Conservation (phyloP, 2,113 vertebrate species). For the Sorex fumeus region DNA sequence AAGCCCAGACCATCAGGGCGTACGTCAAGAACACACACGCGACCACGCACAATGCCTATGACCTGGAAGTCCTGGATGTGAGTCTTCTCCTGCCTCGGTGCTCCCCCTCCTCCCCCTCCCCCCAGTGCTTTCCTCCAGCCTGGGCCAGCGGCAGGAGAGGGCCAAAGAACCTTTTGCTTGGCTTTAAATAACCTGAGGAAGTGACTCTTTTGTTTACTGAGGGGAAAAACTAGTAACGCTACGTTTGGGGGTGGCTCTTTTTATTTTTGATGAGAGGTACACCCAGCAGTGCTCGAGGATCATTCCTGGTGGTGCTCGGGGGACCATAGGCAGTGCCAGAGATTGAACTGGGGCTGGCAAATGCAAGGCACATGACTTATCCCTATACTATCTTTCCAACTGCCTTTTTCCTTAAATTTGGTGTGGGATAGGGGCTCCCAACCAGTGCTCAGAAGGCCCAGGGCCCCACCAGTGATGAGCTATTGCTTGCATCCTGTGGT, state of each 20-base stretch:
- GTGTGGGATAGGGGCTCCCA: no score
- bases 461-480: no score
- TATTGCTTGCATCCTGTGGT: no score
- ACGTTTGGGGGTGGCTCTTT: background rate
- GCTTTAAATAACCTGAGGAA: background rate
- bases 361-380: no score
- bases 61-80: constrained; percentile 96
- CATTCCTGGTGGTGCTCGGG: no score
- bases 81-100: constrained; percentile 64
- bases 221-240: background rate
- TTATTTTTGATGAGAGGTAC: background rate
- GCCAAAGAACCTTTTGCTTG: background rate
- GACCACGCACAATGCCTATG: constrained; percentile 97
- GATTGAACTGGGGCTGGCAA: no score
- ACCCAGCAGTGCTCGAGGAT: no score
- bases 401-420: no score
- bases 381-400: no score
- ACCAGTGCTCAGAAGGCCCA: no score
- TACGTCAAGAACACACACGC: constrained; percentile 99
- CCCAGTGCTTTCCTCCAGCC: background rate
- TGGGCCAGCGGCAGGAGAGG: background rate
- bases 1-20: constrained; percentile 94
- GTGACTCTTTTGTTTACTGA: background rate
- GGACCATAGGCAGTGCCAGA: no score
- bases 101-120: background rate